Evolutionary conservation across 2,113 vertebrate genomes (phyloP).

Genomic region (Galbula dea): DNA sequence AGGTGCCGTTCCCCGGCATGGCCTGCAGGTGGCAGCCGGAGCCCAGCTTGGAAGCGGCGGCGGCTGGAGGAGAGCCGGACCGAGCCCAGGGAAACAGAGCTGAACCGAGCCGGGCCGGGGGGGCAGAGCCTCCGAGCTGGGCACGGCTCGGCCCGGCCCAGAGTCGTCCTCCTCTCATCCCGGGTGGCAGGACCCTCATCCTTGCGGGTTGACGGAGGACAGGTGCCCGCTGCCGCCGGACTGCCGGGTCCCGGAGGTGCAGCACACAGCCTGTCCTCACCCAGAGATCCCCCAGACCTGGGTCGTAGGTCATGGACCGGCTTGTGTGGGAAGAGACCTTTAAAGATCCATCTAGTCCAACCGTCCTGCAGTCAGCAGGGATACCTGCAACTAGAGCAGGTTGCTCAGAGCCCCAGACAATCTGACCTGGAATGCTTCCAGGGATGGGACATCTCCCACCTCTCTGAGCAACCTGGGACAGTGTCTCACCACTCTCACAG

Average conservation of each 20-base stretch:
- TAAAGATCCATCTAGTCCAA: background rate
- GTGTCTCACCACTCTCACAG: background rate
- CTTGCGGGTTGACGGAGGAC: background rate
- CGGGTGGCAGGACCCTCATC: background rate
- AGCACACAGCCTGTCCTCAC: background rate
- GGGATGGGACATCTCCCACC: background rate
- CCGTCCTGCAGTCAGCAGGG: background rate
- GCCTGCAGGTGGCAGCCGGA: slow-evolving; percentile 67
- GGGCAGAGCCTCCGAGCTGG: background rate
- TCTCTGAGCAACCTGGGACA: background rate
- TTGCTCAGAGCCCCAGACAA: background rate
- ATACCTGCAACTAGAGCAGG: background rate
- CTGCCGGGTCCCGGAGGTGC: no score
- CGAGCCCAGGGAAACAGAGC: no score
- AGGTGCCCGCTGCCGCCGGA: background rate
- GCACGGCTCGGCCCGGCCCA: no score
- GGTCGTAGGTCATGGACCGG: background rate
- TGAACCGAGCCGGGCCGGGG: background rate
- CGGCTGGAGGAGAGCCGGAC: background rate
- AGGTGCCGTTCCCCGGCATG: background rate
- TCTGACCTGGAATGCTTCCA: background rate
- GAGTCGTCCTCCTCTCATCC: no score
- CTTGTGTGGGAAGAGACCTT: background rate
- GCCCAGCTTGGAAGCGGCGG: background rate
- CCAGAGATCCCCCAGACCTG: background rate